Conservation (phyloP, 2,113 vertebrate species). For the Elaphurus davidianus region DNA sequence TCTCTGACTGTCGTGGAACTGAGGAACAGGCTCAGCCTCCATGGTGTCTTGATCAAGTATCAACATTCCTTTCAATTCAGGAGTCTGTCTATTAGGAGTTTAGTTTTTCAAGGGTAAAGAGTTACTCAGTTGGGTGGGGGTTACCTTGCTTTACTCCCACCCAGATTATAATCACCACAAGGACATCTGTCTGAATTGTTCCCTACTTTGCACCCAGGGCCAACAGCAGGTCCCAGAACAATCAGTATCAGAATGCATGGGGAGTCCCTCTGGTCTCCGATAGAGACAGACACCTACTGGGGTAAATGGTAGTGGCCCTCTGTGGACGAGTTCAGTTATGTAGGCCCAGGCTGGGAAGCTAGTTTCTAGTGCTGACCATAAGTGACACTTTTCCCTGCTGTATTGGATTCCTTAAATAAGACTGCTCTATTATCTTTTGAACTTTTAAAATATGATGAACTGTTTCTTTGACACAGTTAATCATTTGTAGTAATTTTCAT, state of each 20-base stretch:
- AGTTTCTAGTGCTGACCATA: not conserved
- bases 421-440: not conserved
- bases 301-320: not conserved
- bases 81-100: not conserved
- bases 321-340: not conserved
- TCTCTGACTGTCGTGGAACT: not conserved
- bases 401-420: not conserved
- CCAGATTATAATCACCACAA: not conserved
- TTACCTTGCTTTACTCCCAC: not conserved
- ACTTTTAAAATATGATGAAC: not conserved
- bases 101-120: not conserved
- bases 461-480: not conserved
- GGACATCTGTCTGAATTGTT: not conserved
- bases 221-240: not conserved
- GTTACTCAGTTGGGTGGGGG: not conserved
- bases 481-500: not conserved
- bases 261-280: not conserved
- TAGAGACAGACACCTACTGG: not conserved
- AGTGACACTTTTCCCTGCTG: not conserved
- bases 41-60: not conserved
- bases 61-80: not conserved
- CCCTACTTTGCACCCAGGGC: not conserved
- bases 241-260: not conserved
- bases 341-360: not conserved
- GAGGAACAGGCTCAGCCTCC: not conserved